A percentile compares a stretch with the other conserved stretches of the same genome.
Conservation (phyloP, 2,888 invertebrate genomes). For the Brachyptera putata region DNA sequence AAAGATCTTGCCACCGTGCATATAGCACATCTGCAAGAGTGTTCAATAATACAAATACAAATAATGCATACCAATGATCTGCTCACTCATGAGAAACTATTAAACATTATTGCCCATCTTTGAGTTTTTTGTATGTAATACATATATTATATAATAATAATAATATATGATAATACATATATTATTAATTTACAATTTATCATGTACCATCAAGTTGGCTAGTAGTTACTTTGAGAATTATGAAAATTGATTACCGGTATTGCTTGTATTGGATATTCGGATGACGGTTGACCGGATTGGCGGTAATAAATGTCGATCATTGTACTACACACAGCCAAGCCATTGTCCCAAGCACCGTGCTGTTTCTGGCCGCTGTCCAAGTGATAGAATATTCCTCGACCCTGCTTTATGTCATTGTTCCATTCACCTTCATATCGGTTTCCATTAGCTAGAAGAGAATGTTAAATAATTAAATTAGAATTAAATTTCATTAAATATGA, state of each 20-base stretch:
- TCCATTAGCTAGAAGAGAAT: slow-evolving; percentile 48
- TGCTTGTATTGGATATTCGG: slow-evolving; percentile 54
- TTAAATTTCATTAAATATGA: too few relatives aligned
- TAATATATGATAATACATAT: too few relatives aligned
- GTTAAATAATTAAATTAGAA: too few relatives aligned
- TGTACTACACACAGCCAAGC: slow-evolving; percentile 52
- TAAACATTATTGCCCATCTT: too few relatives aligned
- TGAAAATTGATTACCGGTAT: slow-evolving; percentile 31
- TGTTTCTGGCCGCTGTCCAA: slow-evolving; percentile 61
- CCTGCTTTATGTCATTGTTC: slow-evolving; percentile 53
- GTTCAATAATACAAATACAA: too few relatives aligned
- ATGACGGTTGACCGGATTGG: slow-evolving; percentile 53
- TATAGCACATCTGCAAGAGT: too few relatives aligned
- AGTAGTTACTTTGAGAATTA: not conserved
- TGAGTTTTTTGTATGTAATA: too few relatives aligned
- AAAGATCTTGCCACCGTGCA: too few relatives aligned
- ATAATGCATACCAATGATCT: too few relatives aligned
- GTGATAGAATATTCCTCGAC: slow-evolving; percentile 61
- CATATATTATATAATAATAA: too few relatives aligned
- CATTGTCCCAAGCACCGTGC: slow-evolving; percentile 59
- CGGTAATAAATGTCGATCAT: slow-evolving; percentile 57
- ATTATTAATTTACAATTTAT: not conserved
- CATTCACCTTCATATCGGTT: slow-evolving; percentile 64
- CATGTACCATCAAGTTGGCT: not conserved
- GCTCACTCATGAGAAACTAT: too few relatives aligned